Evolutionary conservation across 2,113 vertebrate genomes (phyloP), one percentile per base, ranked within the genome.

Genomic region (Psilopsiagon aymara): DNA sequence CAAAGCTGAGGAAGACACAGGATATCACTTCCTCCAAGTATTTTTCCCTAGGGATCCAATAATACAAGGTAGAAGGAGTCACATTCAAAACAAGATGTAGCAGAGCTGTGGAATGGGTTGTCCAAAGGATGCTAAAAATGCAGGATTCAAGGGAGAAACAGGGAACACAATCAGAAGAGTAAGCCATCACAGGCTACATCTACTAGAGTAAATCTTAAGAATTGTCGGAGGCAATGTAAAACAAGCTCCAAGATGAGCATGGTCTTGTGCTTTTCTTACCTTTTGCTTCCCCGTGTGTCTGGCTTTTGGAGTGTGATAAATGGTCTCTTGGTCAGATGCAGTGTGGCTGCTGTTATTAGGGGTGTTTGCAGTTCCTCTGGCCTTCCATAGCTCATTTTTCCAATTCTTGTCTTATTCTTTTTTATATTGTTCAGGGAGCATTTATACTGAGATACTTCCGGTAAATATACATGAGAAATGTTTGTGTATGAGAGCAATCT

Each of bases 141-240:
- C 17, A 1, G 9, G 28, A 75, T 41, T 68, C 5, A 27, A 29
- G 8, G 9, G 41, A 67, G 7, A 82, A 55, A n/a, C 11, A 39
- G 29, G 27, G 33, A 43, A 55, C 0, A 1, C 5, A 17, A 11
- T 37, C 29, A 17, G 29, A 55, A 70, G 16, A 52, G 4, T 69
- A 43, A 68, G 33, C 8, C 7, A 23, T 25, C 17, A 47, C 2
- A 6, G 47, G 17, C 4, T 44, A 37, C 43, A 17, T 4, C n/a
- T 18, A 23, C 29, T 1, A 60, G 17, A 70, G 29, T 25, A 62
- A 29, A 33, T 18, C 2, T 14, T 49, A 27, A 37, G 25, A 63
- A 29, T 1, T 52, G 9, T 13, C 28, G 31, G 57, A 76, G 44
- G 63, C 7, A 18, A 31, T 0, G 0, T 8, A 7, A 5, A 13